Conservation (phyloP, 2,888 invertebrate species). For the Ophion obscuratus region DNA sequence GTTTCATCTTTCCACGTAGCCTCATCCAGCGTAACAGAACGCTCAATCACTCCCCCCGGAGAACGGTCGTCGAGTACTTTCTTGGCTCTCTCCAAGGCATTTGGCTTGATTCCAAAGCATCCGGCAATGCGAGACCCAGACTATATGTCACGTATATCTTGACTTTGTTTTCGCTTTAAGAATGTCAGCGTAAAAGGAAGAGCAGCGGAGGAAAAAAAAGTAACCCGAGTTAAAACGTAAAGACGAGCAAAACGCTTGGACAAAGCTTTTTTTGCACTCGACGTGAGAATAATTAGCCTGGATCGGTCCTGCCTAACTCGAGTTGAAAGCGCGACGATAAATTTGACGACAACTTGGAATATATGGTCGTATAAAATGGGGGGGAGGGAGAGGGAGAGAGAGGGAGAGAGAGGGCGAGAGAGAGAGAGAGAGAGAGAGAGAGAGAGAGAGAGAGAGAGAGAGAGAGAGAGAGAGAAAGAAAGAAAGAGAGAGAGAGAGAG, state of each 20-base stretch:
- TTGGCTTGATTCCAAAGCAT: constrained; percentile 55
- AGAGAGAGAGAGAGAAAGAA: neutral
- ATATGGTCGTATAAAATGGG: neutral
- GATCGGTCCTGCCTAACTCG: neutral
- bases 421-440: neutral
- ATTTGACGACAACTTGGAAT: constrained; percentile 22
- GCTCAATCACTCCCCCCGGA: constrained; percentile 27
- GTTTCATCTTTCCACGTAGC: neutral
- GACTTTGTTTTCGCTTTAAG: constrained; percentile 19
- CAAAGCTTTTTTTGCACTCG: constrained; percentile 26
- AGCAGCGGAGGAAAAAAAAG: constrained; percentile 6
- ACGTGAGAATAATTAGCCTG: constrained; percentile 41
- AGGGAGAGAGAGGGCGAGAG: neutral
- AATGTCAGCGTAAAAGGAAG: neutral
- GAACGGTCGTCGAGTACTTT: constrained; percentile 32
- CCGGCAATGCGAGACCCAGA: constrained; percentile 27
- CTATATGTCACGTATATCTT: constrained; percentile 26
- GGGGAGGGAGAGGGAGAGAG: no score
- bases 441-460: neutral
- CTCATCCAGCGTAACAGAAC: constrained; percentile 32
- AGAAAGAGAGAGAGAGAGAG: no score
- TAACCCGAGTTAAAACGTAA: constrained; percentile 16
- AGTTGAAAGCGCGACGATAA: constrained; percentile 30
- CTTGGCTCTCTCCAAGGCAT: constrained; percentile 15
- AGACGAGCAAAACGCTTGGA: constrained; percentile 1